A percentile compares a stretch with the other conserved stretches of the same genome.
Conservation (phyloP, 2,113 vertebrate genomes). For the Heteronetta atricapilla region DNA sequence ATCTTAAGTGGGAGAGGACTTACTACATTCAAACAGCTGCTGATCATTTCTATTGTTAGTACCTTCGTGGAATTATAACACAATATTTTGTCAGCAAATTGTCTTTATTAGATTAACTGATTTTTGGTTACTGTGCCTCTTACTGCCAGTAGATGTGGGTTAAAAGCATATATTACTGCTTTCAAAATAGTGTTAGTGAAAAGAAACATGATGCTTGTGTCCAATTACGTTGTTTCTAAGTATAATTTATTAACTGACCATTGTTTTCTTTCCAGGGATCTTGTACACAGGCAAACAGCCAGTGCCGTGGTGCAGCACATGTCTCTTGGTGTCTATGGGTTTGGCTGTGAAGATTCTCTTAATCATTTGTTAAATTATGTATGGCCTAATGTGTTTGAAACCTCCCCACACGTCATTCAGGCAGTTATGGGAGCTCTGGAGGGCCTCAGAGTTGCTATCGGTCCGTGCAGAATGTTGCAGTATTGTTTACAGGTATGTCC, state of each 20-base stretch:
- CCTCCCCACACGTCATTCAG: conserved; percentile 97
- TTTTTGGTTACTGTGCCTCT: neutral
- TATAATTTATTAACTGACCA: neutral
- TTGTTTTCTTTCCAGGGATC: conserved; percentile 81
- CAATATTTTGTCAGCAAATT: neutral
- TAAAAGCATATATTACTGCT: neutral
- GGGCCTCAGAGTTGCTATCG: conserved; percentile 93
- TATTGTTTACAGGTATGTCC: conserved; percentile 93
- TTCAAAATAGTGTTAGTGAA: neutral
- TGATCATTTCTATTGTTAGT: neutral
- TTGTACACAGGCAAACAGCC: conserved; percentile 96
- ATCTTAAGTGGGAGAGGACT: neutral
- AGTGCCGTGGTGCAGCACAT: conserved; percentile 98
- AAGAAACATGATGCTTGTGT: neutral
- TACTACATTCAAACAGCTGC: neutral
- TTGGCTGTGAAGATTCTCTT: conserved; percentile 96
- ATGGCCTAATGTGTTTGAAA: conserved; percentile 98
- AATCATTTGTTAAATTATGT: conserved; percentile 98
- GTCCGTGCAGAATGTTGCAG: conserved; percentile 97
- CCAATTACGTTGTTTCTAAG: neutral
- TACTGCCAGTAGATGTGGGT: neutral
- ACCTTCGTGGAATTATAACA: neutral
- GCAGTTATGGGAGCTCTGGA: conserved; percentile 98
- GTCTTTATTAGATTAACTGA: neutral
- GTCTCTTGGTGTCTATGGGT: conserved; percentile 97